Evolutionary conservation across 2,888 invertebrate species (phyloP).

Genomic region (Ametastegia equiseti): DNA sequence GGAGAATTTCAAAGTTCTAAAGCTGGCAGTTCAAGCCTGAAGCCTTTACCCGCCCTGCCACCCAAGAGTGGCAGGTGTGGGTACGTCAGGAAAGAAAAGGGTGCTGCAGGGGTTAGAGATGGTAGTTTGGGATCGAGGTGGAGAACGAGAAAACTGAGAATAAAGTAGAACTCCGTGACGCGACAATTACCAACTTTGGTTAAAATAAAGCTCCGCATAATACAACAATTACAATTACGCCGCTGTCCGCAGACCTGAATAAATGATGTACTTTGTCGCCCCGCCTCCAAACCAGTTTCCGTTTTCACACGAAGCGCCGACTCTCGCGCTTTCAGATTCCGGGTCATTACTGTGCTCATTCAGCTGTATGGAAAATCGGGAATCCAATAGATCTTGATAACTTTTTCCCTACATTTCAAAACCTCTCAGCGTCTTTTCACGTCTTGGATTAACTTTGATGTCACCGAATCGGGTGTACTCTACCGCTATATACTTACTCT

Average conservation of each 20-base stretch:
- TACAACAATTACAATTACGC: conserved; percentile 44
- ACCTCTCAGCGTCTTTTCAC: conserved; percentile 37
- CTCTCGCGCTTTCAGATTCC: conserved; percentile 41
- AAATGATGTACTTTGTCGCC: conserved; percentile 41
- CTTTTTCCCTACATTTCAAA: conserved; percentile 44
- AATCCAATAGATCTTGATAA: conserved; percentile 44
- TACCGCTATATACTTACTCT: conserved; percentile 26
- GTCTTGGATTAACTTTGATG: conserved; percentile 39
- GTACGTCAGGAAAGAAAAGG: background rate
- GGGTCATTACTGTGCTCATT: conserved; percentile 45
- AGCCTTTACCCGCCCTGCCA: background rate
- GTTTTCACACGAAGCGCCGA: conserved; percentile 33
- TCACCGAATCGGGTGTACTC: conserved; percentile 37
- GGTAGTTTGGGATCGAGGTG: conserved; percentile 2
- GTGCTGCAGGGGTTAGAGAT: background rate
- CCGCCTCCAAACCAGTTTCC: conserved; percentile 38
- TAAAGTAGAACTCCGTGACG: conserved; percentile 34
- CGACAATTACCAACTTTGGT: conserved; percentile 40
- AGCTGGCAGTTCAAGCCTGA: conserved; percentile 17
- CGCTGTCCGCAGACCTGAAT: conserved; percentile 45
- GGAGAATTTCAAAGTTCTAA: conserved; percentile 29
- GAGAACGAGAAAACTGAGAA: background rate
- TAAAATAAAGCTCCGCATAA: conserved; percentile 42
- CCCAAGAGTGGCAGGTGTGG: background rate
- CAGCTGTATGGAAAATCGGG: conserved; percentile 37